These are phyloP conservation scores for Mobula hypostoma DNA, from an alignment of 2,113 vertebrate genomes.

Conservation along the genomic window DNA sequence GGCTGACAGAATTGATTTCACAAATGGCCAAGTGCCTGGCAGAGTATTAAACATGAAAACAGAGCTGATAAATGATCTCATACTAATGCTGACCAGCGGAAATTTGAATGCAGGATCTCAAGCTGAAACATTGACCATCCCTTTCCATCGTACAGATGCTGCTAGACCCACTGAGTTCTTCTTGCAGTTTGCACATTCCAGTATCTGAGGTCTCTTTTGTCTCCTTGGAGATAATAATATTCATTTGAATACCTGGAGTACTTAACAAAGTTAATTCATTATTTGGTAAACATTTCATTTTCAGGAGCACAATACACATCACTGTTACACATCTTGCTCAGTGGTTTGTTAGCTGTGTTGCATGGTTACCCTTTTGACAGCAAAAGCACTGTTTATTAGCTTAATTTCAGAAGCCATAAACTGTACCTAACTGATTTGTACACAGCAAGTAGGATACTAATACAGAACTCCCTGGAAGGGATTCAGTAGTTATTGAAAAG, in stretches of 20 bases:
- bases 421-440: background rate
- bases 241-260: background rate
- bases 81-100: no score
- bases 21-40: background rate
- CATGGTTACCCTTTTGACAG: background rate
- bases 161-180: no score
- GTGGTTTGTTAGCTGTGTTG: background rate
- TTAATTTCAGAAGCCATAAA: background rate
- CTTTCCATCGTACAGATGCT: no score
- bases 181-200: no score
- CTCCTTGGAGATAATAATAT: background rate
- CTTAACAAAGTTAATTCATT: background rate
- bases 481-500: background rate
- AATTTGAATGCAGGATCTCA: no score
- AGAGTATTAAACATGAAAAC: background rate
- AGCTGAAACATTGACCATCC: no score
- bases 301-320: background rate
- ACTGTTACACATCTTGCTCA: background rate
- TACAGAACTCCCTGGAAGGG: background rate
- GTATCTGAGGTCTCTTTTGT: no score
- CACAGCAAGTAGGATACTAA: background rate
- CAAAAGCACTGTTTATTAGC: background rate
- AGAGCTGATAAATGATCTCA: no score
- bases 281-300: background rate
- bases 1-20: background rate